phyloP scores from a whole-genome alignment of 2,888 invertebrate species.

The Oscheius onirici region DNA sequence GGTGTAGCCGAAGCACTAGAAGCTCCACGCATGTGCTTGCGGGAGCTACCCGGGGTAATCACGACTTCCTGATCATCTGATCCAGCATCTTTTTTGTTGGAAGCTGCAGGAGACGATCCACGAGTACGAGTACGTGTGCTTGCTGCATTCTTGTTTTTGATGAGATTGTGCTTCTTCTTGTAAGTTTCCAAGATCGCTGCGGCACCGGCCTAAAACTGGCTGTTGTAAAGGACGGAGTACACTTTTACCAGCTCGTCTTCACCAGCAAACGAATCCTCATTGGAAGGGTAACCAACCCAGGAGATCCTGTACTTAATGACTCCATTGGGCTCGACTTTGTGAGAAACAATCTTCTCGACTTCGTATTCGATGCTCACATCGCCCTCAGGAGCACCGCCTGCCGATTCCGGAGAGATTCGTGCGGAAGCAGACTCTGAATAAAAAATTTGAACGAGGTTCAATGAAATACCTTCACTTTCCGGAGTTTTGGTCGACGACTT shows the following conservation, averaged over 20 bases:
- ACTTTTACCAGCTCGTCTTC: slow-evolving; percentile 12
- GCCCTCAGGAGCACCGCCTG: background rate
- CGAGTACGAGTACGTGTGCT: background rate
- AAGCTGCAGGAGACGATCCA: background rate
- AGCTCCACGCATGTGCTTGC: background rate
- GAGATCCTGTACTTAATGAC: background rate
- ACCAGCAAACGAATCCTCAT: background rate
- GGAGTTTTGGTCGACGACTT: no score
- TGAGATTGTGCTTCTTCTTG: slow-evolving; percentile 5
- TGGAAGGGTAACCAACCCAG: slow-evolving; percentile 10
- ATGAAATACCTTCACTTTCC: no score
- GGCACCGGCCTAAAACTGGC: background rate
- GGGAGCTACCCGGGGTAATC: no score
- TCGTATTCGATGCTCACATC: background rate
- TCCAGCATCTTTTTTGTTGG: no score
- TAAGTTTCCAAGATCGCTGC: background rate
- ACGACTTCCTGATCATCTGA: no score
- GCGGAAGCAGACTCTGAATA: no score
- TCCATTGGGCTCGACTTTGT: background rate
- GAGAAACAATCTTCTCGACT: background rate
- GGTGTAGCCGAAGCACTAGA: background rate
- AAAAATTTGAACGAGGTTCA: no score
- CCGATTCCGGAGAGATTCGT: no score
- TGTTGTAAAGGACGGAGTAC: background rate
- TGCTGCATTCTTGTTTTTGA: background rate